phyloP scores from a whole-genome alignment of 2,888 invertebrate species.

The Phalera bucephala region DNA sequence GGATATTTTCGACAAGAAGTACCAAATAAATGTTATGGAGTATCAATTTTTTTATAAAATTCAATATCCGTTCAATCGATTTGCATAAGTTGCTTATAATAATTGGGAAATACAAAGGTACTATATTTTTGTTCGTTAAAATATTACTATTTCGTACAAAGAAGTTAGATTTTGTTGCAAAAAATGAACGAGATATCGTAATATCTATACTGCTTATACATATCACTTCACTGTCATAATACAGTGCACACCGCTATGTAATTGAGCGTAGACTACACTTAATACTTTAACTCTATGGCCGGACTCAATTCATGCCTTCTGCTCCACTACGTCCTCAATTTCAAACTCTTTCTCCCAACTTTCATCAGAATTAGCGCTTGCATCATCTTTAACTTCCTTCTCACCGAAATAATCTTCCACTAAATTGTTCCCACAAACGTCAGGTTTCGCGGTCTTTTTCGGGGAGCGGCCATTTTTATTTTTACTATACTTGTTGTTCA shows the following conservation, averaged over 20 bases:
- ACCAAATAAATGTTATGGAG: no score
- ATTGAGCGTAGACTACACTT: not conserved
- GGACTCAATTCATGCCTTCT: constrained; percentile 54
- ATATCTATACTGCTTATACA: no score
- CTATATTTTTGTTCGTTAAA: no score
- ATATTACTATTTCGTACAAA: no score
- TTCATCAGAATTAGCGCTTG: constrained; percentile 79
- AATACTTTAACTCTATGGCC: constrained; percentile 31
- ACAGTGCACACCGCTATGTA: not conserved
- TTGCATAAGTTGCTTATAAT: no score
- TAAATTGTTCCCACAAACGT: constrained; percentile 73
- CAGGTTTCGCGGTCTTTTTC: constrained; percentile 58
- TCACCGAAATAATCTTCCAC: constrained; percentile 81
- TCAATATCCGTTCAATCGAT: no score
- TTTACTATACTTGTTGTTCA: constrained; percentile 44
- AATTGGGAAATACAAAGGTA: no score
- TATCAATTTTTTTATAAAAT: no score
- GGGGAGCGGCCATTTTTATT: constrained; percentile 56
- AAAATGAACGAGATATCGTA: no score
- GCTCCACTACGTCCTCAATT: constrained; percentile 61
- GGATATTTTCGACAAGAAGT: no score
- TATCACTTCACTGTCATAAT: not conserved
- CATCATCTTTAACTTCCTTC: constrained; percentile 71
- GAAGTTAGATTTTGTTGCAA: no score
- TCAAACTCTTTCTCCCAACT: constrained; percentile 86